Percentiles rank a stretch among this genome's conserved stretches.
Evolutionary conservation across 2,113 vertebrate genomes (phyloP).

Genomic region (Elaphurus davidianus): DNA sequence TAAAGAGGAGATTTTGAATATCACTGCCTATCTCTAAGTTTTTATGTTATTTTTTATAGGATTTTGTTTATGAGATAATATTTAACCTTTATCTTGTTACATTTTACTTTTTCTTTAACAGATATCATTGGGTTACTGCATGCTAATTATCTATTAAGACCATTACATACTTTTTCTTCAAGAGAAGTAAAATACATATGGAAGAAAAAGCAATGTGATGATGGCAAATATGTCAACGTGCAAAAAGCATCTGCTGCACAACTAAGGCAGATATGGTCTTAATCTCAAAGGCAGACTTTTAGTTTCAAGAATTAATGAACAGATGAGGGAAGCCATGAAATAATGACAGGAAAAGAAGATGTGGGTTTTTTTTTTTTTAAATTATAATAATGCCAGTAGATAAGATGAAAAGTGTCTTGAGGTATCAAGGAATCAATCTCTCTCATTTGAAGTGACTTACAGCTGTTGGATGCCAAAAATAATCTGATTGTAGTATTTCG

Average conservation of each 20-base stretch:
- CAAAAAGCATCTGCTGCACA: neutral
- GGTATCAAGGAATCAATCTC: neutral
- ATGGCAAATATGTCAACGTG: neutral
- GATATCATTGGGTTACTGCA: neutral
- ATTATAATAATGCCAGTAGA: neutral
- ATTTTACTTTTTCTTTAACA: neutral
- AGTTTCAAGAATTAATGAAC: neutral
- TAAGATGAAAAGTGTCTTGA: neutral
- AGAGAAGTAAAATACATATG: neutral
- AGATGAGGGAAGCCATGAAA: neutral
- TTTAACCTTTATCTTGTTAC: neutral
- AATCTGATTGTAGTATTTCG: neutral
- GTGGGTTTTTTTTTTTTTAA: neutral
- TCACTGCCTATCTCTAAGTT: neutral
- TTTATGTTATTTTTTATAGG: neutral
- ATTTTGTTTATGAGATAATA: neutral
- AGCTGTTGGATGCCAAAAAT: neutral
- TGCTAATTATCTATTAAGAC: neutral
- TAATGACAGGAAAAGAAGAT: neutral
- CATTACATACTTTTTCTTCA: neutral
- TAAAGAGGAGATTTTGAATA: neutral
- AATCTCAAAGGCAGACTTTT: neutral
- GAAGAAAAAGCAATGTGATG: neutral
- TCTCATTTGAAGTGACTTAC: neutral
- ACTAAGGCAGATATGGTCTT: neutral